Conservation (phyloP, 2,797 vertebrate species). For the Chiloscyllium punctatum region DNA sequence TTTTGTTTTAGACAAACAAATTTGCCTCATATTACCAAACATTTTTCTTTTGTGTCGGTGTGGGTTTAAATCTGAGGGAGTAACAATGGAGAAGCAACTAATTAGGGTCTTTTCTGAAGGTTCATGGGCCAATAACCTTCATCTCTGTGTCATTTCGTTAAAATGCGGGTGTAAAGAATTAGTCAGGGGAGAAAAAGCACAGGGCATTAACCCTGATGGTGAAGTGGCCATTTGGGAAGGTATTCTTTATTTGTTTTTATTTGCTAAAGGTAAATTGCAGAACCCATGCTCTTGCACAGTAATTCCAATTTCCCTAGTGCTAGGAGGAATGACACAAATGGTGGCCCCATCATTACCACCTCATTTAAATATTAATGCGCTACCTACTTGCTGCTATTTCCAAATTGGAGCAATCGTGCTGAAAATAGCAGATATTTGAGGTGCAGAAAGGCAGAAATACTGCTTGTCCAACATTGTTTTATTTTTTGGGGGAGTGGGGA, state of each 20-base stretch:
- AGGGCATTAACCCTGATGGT: constrained; percentile 16
- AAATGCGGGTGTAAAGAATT: neutral
- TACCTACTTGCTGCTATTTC: constrained; percentile 10
- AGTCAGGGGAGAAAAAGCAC: neutral
- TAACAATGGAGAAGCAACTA: constrained; percentile 22
- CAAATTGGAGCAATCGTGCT: constrained; percentile 14
- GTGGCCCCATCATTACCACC: constrained; percentile 32
- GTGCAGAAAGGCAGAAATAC: neutral
- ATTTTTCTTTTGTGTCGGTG: neutral
- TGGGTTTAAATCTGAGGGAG: constrained; percentile 1
- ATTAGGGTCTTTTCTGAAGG: constrained; percentile 29
- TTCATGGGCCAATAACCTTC: constrained; percentile 17
- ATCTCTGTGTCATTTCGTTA: constrained; percentile 23
- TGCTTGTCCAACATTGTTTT: neutral
- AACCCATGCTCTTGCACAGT: constrained; percentile 20
- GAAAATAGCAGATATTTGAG: constrained; percentile 28
- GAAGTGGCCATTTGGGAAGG: constrained; percentile 10
- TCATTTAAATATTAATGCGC: constrained; percentile 35
- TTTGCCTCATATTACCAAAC: constrained; percentile 21
- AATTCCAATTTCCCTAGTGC: constrained; percentile 34
- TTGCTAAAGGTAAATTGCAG: constrained; percentile 26
- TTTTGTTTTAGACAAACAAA: neutral
- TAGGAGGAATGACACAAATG: constrained; percentile 34
- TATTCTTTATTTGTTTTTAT: constrained; percentile 22
- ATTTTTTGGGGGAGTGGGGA: neutral